Evolutionary conservation across 1,140 invertebrate genomes (phyloP).

Genomic region (Pogonomyrmex barbatus): DNA sequence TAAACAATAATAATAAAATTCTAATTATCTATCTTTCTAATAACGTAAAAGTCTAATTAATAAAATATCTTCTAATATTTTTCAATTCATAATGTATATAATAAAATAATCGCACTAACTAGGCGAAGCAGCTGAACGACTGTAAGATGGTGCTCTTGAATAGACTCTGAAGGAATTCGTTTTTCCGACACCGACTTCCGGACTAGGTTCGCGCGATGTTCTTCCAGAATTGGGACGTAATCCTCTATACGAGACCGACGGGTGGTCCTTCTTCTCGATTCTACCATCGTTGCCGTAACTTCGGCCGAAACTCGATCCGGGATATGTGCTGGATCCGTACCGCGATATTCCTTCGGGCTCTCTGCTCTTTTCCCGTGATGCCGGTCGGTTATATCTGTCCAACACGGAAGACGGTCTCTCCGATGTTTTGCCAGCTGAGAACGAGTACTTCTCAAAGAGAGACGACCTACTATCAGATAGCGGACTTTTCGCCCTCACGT

Average conservation of each 20-base stretch:
- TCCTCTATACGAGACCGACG: constrained; percentile 76
- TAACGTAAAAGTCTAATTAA: not conserved
- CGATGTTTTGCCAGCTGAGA: constrained; percentile 76
- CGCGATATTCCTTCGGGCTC: constrained; percentile 80
- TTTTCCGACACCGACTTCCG: constrained; percentile 79
- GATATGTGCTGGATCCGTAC: constrained; percentile 81
- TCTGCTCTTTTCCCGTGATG: constrained; percentile 80
- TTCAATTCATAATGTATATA: not conserved
- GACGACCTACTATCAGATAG: constrained; percentile 78
- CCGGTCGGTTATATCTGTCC: constrained; percentile 80
- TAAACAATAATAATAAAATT: not conserved
- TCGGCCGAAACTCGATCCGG: constrained; percentile 74
- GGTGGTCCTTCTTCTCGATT: constrained; percentile 80
- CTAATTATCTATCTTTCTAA: not conserved
- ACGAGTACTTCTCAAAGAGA: constrained; percentile 82
- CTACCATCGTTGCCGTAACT: constrained; percentile 77
- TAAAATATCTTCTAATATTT: not conserved
- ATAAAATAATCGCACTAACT: constrained; percentile 72
- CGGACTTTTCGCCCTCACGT: constrained; percentile 79
- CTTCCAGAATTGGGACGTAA: constrained; percentile 76
- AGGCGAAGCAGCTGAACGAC: constrained; percentile 72
- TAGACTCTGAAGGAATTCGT: constrained; percentile 78
- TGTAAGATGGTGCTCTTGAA: constrained; percentile 77
- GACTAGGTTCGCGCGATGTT: constrained; percentile 81
- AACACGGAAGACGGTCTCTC: constrained; percentile 81